Percentiles rank a stretch among this genome's conserved stretches.
Conservation (phyloP, 1,140 invertebrate species). For the Tetranychus cinnabarinus region DNA sequence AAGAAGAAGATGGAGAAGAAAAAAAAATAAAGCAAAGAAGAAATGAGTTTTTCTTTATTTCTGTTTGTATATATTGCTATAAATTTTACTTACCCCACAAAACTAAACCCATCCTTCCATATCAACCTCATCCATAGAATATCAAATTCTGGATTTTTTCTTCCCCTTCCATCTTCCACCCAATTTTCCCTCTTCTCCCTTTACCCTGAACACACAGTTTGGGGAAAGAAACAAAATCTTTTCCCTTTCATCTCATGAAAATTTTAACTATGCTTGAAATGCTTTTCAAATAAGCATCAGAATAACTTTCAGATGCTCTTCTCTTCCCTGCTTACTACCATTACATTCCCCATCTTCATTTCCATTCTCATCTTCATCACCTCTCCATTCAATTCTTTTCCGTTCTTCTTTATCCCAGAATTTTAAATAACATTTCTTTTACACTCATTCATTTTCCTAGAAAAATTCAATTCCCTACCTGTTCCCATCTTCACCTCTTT, state of each 20-base stretch:
- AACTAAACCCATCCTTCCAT: not conserved
- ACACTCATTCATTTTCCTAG: not conserved
- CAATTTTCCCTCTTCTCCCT: not conserved
- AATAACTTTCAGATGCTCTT: too few relatives aligned
- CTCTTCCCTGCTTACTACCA: too few relatives aligned
- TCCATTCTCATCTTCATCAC: not conserved
- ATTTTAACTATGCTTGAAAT: too few relatives aligned
- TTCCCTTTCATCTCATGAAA: too few relatives aligned
- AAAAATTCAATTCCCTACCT: not conserved
- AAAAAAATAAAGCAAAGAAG: not conserved
- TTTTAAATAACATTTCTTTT: not conserved
- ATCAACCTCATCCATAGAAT: not conserved
- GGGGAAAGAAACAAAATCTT: not conserved
- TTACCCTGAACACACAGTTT: not conserved
- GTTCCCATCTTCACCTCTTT: not conserved
- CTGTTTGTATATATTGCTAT: not conserved
- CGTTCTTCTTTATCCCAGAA: not conserved
- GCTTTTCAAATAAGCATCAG: too few relatives aligned
- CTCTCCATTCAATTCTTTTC: not conserved
- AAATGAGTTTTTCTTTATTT: not conserved
- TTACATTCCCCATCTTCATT: not conserved
- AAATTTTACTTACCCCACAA: not conserved
- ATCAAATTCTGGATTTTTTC: not conserved
- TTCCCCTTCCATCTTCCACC: not conserved
- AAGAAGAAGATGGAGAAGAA: not conserved